A percentile compares a stretch with the other conserved stretches of the same genome.
Conservation (phyloP, 2,113 vertebrate genomes). For the Myotis yumanensis region DNA sequence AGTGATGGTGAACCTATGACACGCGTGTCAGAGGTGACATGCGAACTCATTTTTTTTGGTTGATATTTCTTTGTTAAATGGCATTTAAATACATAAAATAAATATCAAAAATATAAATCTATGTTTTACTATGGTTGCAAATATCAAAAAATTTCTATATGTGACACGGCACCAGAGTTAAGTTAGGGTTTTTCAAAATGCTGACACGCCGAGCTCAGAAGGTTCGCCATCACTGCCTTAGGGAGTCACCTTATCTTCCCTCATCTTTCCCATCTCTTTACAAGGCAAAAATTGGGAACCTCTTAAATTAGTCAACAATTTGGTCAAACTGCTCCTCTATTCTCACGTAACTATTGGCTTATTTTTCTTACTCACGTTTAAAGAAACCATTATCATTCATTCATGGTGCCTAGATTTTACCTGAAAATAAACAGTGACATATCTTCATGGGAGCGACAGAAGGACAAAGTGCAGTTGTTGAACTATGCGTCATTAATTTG, state of each 20-base stretch:
- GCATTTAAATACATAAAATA: no score
- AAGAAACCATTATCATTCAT: not conserved
- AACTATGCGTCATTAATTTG: not conserved
- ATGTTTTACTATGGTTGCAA: no score
- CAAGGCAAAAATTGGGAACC: not conserved
- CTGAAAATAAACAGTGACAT: not conserved
- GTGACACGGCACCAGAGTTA: no score
- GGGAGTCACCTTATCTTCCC: not conserved
- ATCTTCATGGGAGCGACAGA: not conserved
- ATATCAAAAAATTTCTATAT: no score
- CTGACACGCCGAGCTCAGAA: no score
- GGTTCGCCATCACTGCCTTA: not conserved
- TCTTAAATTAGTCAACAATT: not conserved
- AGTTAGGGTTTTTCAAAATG: no score
- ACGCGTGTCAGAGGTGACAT: no score
- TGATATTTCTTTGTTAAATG: no score
- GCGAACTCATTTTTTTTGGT: no score
- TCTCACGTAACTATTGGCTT: not conserved
- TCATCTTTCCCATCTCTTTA: not conserved
- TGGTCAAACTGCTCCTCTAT: not conserved
- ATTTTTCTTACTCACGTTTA: not conserved
- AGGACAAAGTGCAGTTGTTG: not conserved
- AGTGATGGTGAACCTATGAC: no score
- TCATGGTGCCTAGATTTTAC: not conserved
- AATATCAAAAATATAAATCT: no score